These are phyloP conservation scores for Myodes glareolus DNA, from an alignment of 2,113 vertebrate genomes.

Conservation along the genomic window DNA sequence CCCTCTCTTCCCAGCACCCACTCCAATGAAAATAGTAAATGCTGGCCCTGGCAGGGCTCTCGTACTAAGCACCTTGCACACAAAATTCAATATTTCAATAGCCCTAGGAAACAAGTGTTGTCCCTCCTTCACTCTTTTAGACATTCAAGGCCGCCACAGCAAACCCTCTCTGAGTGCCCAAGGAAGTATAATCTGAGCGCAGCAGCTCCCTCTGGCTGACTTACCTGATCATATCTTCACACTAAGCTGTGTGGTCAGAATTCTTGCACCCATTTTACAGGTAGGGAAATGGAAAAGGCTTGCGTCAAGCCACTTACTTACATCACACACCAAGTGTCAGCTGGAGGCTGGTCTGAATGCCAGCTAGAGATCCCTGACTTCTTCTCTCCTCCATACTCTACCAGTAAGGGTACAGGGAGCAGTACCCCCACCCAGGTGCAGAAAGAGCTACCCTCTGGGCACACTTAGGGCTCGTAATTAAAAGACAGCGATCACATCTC, in stretches of 20 bases:
- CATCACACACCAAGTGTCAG: rapidly evolving
- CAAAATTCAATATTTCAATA: neutral
- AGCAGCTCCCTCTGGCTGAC: neutral
- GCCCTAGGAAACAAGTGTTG: neutral
- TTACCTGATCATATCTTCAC: neutral
- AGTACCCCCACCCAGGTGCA: no score
- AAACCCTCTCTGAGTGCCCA: neutral
- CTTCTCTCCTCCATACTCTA: rapidly evolving
- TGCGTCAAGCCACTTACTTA: neutral
- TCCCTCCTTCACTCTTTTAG: neutral
- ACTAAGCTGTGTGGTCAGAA: no score
- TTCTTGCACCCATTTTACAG: neutral
- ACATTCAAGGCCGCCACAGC: neutral
- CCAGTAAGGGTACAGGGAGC: neutral
- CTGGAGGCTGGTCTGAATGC: neutral
- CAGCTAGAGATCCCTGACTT: rapidly evolving
- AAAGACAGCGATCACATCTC: neutral
- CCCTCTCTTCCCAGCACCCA: rapidly evolving
- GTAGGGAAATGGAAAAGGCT: neutral
- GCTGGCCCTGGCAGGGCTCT: neutral
- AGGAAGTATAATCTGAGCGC: neutral
- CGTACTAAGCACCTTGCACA: neutral
- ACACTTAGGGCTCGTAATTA: neutral
- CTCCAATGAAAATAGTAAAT: neutral
- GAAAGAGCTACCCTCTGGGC: neutral